Conservation (phyloP, 2,888 invertebrate species). For the Resseliella maxima region DNA sequence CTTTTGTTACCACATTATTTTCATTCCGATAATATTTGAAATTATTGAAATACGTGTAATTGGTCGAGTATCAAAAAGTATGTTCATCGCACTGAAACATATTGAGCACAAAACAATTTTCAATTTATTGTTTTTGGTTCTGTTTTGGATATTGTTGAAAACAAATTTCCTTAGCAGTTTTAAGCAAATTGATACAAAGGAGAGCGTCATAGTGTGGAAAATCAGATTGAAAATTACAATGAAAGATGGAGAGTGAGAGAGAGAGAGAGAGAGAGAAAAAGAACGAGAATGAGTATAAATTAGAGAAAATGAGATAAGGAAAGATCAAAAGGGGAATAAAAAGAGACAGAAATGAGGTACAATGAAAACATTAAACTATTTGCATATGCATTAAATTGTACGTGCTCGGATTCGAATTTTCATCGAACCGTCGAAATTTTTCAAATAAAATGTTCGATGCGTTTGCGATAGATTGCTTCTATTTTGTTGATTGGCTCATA, state of each 20-base stretch:
- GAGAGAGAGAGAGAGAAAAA: not conserved
- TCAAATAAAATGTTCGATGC: not conserved
- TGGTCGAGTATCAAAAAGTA: no score
- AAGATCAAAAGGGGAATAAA: not conserved
- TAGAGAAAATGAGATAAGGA: not conserved
- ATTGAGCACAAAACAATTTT: no score
- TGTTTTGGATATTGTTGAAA: no score
- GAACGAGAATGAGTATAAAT: not conserved
- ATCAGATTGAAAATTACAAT: not conserved
- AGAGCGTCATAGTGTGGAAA: no score
- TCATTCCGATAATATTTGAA: no score
- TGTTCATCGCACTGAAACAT: no score
- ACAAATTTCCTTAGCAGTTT: no score
- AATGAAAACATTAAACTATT: constrained; percentile 51
- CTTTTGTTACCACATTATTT: no score
- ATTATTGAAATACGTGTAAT: no score
- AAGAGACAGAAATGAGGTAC: not conserved
- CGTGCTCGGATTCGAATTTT: constrained; percentile 53
- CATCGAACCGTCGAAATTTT: not conserved
- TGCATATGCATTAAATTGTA: constrained; percentile 39
- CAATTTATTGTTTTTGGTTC: no score
- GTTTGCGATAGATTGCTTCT: not conserved
- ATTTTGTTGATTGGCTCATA: no score
- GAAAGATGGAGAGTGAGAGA: not conserved
- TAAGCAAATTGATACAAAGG: no score